A percentile compares a stretch with the other conserved stretches of the same genome.
These are phyloP conservation scores for Numida meleagris DNA, from an alignment of 2,113 vertebrate genomes.

Conservation along the genomic window DNA sequence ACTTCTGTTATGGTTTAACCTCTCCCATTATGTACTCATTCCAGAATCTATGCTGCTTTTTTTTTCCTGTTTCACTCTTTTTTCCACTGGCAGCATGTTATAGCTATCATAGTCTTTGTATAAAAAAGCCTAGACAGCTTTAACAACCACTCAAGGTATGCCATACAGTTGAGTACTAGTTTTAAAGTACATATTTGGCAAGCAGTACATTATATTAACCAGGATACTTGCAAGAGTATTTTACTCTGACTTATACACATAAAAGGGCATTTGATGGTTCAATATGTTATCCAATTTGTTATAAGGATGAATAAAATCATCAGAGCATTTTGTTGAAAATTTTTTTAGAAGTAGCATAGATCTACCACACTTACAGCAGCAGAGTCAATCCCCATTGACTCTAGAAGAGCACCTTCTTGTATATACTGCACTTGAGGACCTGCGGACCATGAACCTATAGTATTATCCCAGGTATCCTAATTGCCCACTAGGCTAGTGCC, in stretches of 20 bases:
- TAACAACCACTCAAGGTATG: conserved; percentile 16
- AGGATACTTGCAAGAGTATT: not conserved
- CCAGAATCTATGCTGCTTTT: not conserved
- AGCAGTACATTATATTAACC: conserved; percentile 18
- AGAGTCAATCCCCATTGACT: not conserved
- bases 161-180: conserved; percentile 34
- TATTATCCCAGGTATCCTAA: not conserved
- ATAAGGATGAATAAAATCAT: not conserved
- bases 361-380: not conserved
- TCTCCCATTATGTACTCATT: not conserved
- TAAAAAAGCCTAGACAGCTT: not conserved
- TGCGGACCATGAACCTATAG: not conserved
- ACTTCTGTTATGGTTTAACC: not conserved
- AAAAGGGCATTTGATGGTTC: not conserved
- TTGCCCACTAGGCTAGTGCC: not conserved
- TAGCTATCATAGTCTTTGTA: not conserved
- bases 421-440: not conserved
- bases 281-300: not conserved
- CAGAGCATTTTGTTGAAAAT: not conserved
- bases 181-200: conserved; percentile 44
- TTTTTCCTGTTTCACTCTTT: conserved; percentile 24
- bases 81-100: not conserved
- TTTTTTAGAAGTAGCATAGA: not conserved
- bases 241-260: not conserved
- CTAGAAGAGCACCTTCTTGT: not conserved